Base-by-base conservation (phyloP, 2,797 vertebrate genomes). In the Urocyon cinereoargenteus region DNA sequence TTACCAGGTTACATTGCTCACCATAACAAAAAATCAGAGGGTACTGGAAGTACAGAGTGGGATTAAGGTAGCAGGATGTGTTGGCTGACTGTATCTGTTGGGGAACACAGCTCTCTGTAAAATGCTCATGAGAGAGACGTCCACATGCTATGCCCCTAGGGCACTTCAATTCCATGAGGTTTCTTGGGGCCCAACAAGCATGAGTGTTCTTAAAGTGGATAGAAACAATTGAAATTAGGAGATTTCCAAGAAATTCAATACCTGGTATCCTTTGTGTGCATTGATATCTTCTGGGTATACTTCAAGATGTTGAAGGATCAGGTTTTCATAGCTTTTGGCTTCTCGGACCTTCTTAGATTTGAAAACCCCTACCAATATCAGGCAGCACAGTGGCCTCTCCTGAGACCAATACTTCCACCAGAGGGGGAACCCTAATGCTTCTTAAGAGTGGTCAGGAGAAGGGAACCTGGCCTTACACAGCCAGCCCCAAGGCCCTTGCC, bases 191-290 rank as follows among this genome's bases (percentile, higher is more conserved):
- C 34, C 77, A 49, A 84, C 22, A 84, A 64, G 26, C 55, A 51
- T 19, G 45, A 36, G 88, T 36, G 24, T 57, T 51, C 62, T 45
- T 62, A 77, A 8, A 73, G n/a, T 62, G 57, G 26, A 40, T 40
- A 83, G 61, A 86, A 64, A 59, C 90, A 19, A 66, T 59, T 90
- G n/a, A 79, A 96, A 72, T 93, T 59, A 79, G 6, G 34, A 86
- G 31, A 92, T 21, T 19, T 77, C 14, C 70, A 53, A n/a, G 45
- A 92, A 87, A 90, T 59, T 55, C n/a, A 78, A 10, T 34, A 72
- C 26, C 4, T 8, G 2, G 36, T 31, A 18, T 5, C 31, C n/a
- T n/a, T 59, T 49, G 31, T 21, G 15, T 75, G 49, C 45, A 26
- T 21, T 0, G 26, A 9, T 15, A 12, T 6, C 62, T 40, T 28